Evolutionary conservation across 2,797 vertebrate species (phyloP), one percentile per base, ranked within the genome.

Genomic region (Pipistrellus pygmaeus): DNA sequence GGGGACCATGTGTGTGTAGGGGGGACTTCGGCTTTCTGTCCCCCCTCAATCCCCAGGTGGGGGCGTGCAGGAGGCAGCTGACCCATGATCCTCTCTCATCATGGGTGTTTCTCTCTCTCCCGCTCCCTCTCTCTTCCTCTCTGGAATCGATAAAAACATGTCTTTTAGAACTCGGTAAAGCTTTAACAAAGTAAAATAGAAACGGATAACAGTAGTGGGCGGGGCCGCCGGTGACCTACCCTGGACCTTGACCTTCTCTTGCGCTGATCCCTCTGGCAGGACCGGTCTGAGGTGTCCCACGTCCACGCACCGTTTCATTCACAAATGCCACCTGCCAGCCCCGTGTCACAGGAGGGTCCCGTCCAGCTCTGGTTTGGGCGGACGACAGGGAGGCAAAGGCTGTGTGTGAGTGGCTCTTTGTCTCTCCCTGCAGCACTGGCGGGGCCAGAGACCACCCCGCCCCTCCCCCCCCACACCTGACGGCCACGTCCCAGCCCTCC

Each of bases 201-300:
- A 27, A 60, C 57, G 11, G 57, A 2, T 60, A 27, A 60, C 57
- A 12, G 57, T 0, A 85, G 75, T 9, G 17, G n/a, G 78, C 64
- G 69, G 96, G 90, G 94, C 53, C 46, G 44, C 94, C 94, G 93
- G 73, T 30, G 12, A 76, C 93, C 96, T 97, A 90, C 62, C 94
- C 95, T 97, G 97, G 95, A 96, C 75, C 27, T 89, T 90, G 95
- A 96, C 77, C 25, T 89, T 91, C 32, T 81, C 85, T 66, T 95
- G 60, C 62, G 90, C 60, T 76, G 86, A 89, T 95, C 88, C 3
- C 68, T 90, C 20, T 41, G 62, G 90, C 18, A 38, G 30, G 12
- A 38, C 46, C 73, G 11, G 20, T 96, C 83, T 96, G 41, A 91
- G 48, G 64, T 48, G 72, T 17, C 44, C 69, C 72, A 88, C 90